These are phyloP conservation scores for Girardinichthys multiradiatus DNA, from an alignment of 2,113 vertebrate genomes.

Conservation along the genomic window DNA sequence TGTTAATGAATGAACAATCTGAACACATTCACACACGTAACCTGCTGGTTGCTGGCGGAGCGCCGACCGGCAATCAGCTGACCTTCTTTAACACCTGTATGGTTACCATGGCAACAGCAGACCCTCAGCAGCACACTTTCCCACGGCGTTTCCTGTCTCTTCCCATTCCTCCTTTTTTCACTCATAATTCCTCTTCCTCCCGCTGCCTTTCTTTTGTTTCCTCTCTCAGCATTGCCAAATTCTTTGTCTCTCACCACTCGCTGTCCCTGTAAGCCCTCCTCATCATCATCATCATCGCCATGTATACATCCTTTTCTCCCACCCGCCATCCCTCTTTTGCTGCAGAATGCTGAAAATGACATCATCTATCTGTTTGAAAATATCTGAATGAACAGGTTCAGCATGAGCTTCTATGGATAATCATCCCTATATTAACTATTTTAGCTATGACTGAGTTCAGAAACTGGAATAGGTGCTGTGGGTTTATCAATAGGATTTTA, in stretches of 20 bases:
- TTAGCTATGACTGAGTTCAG: background rate
- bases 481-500: no score
- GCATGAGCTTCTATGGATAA: background rate
- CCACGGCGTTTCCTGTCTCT: constrained; percentile 41
- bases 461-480: background rate
- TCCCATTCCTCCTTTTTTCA: constrained; percentile 2
- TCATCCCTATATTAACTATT: background rate
- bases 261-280: constrained; percentile 17
- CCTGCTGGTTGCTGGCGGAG: constrained; percentile 6
- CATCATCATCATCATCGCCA: constrained; percentile 44
- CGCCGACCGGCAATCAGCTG: constrained; percentile 41
- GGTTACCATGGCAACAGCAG: constrained; percentile 61
- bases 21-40: constrained; percentile 26
- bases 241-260: background rate
- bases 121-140: constrained; percentile 15
- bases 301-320: constrained; percentile 8
- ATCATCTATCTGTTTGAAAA: constrained; percentile 55
- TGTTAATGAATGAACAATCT: constrained; percentile 33
- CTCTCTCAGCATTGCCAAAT: background rate
- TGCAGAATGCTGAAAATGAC: constrained; percentile 60
- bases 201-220: background rate
- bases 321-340: constrained; percentile 19
- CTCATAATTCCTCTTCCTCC: background rate
- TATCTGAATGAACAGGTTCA: constrained; percentile 49
- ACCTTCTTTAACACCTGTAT: constrained; percentile 67